Evolutionary conservation across 2,888 invertebrate genomes (phyloP).

Genomic region (Agriopis marginaria): DNA sequence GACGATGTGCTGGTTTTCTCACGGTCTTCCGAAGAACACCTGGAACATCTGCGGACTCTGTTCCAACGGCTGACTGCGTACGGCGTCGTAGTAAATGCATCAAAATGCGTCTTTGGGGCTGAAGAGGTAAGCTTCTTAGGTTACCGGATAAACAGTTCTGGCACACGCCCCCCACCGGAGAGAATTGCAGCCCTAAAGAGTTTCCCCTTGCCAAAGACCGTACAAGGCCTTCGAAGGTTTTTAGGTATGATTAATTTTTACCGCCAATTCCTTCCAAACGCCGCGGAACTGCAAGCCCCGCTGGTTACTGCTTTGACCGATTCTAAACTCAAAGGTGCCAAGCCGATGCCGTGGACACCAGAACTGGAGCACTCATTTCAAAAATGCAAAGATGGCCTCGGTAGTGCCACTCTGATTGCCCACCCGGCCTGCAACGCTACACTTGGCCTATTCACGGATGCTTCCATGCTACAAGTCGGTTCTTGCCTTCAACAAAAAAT

Average conservation of each 20-base stretch:
- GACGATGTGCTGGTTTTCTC: background rate
- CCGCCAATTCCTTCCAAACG: background rate
- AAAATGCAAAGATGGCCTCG: background rate
- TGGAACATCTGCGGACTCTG: background rate
- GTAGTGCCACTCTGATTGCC: background rate
- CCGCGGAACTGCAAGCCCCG: background rate
- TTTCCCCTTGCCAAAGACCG: background rate
- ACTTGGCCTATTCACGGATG: slow-evolving; percentile 26
- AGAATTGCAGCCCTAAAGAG: background rate
- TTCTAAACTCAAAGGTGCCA: background rate
- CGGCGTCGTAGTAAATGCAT: background rate
- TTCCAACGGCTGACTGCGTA: background rate
- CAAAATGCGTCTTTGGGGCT: slow-evolving; percentile 9
- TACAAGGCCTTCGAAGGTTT: background rate
- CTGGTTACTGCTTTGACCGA: background rate
- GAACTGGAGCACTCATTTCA: background rate
- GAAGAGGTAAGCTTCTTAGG: background rate
- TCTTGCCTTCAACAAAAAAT: slow-evolving; percentile 33
- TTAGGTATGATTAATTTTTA: background rate
- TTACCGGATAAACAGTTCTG: background rate
- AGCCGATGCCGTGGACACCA: background rate
- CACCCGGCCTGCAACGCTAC: background rate
- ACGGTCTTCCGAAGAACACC: background rate
- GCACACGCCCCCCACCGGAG: background rate
- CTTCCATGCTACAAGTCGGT: slow-evolving; percentile 27